A percentile compares a stretch with the other conserved stretches of the same genome.
Conservation (phyloP, 2,113 vertebrate species). For the Peucedramus taeniatus region DNA sequence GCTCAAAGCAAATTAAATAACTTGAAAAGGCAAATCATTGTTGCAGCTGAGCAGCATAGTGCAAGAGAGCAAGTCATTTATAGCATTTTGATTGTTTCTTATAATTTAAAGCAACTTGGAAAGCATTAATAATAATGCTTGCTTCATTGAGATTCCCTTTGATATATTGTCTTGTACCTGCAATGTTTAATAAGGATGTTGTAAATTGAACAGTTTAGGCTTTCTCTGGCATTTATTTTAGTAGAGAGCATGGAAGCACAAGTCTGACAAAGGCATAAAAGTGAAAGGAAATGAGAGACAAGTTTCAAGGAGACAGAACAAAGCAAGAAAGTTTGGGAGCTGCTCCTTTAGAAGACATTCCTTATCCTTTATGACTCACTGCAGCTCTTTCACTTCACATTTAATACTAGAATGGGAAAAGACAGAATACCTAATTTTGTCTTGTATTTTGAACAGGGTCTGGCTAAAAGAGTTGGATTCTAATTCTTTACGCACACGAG, state of each 20-base stretch:
- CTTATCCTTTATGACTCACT: slow-evolving; percentile 16
- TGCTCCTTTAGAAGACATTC: not conserved
- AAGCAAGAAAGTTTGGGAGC: not conserved
- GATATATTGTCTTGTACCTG: not conserved
- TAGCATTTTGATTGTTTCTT: slow-evolving; percentile 17
- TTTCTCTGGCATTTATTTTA: not conserved
- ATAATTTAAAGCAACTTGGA: slow-evolving; percentile 6
- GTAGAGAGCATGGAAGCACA: not conserved
- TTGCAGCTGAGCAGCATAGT: not conserved
- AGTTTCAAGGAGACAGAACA: slow-evolving; percentile 10
- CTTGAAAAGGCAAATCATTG: not conserved
- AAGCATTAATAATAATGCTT: not conserved
- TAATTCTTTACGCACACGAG: fast-evolving
- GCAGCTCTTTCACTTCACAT: not conserved
- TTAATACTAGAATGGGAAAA: not conserved
- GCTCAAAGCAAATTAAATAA: not conserved
- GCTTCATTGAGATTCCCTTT: slow-evolving; percentile 8
- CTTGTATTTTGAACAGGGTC: not conserved
- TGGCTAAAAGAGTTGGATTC: not conserved
- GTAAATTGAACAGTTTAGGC: not conserved
- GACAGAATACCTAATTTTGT: not conserved
- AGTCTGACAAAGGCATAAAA: not conserved
- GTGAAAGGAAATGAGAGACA: not conserved
- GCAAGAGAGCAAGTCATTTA: not conserved
- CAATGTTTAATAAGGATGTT: not conserved